These are phyloP conservation scores for Hyperoplus immaculatus DNA, from an alignment of 2,797 vertebrate species.

Conservation along the genomic window DNA sequence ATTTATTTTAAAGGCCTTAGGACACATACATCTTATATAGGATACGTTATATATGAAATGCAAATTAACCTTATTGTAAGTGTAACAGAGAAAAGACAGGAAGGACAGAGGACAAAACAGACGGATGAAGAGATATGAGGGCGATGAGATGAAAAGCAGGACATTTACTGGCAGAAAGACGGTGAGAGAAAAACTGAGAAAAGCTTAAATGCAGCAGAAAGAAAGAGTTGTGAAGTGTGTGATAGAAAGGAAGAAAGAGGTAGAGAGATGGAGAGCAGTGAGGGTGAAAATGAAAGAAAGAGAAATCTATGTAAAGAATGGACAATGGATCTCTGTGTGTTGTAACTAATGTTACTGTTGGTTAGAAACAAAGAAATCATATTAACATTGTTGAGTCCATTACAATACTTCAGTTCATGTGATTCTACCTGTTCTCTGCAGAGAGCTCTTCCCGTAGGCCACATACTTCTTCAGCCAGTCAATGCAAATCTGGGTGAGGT, in stretches of 20 bases:
- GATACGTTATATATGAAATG: not conserved
- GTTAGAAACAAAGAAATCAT: not conserved
- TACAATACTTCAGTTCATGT: conserved; percentile 19
- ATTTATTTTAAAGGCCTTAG: not conserved
- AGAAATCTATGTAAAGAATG: not conserved
- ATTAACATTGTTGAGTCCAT: not conserved
- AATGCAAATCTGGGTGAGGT: not conserved
- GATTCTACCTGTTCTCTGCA: conserved; percentile 66
- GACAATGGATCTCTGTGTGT: not conserved
- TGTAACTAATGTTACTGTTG: not conserved
- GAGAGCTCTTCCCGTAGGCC: conserved; percentile 32
- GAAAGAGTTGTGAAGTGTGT: not conserved
- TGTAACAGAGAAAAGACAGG: not conserved
- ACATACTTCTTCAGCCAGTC: conserved; percentile 55
- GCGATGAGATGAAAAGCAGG: not conserved
- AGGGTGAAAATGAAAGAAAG: not conserved
- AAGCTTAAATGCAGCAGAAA: not conserved
- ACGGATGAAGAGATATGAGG: not conserved
- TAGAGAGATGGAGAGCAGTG: too few relatives aligned
- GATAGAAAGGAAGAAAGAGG: not conserved
- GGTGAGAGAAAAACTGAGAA: not conserved
- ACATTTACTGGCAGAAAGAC: not conserved
- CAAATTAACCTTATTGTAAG: not conserved
- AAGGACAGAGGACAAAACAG: too few relatives aligned
- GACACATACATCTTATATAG: not conserved